A percentile compares a stretch with the other conserved stretches of the same genome.
Conservation (phyloP, 1,140 invertebrate genomes). For the Maconellicoccus hirsutus region DNA sequence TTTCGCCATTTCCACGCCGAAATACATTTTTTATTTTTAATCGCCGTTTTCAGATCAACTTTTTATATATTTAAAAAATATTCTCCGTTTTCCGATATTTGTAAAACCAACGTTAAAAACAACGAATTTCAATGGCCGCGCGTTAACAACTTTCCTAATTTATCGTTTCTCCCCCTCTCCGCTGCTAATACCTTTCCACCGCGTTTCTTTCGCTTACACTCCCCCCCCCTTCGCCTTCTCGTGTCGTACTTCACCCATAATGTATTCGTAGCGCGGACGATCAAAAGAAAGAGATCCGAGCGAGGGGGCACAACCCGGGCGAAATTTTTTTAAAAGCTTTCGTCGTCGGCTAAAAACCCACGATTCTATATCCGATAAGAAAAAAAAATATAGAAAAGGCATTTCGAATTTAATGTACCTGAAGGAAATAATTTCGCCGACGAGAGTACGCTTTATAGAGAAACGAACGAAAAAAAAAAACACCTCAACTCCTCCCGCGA, state of each 20-base stretch:
- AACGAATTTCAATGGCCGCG: background rate
- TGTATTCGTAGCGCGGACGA: background rate
- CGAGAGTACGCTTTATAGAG: background rate
- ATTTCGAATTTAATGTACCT: slow-evolving; percentile 21
- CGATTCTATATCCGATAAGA: slow-evolving; percentile 16
- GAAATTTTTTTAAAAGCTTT: slow-evolving; percentile 22
- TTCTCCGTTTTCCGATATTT: background rate
- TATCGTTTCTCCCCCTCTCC: background rate
- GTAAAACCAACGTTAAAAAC: background rate
- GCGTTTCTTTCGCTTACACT: background rate
- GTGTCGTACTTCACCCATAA: background rate
- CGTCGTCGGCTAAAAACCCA: background rate
- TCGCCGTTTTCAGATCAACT: slow-evolving; percentile 17
- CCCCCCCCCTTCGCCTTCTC: no score
- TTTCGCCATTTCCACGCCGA: background rate
- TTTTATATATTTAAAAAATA: slow-evolving; percentile 17
- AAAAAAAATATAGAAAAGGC: slow-evolving; percentile 13
- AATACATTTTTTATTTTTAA: slow-evolving; percentile 22
- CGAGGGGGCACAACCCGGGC: background rate
- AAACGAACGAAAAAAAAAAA: background rate
- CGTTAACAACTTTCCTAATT: slow-evolving; percentile 19
- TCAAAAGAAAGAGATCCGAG: background rate
- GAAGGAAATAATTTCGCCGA: slow-evolving; percentile 14
- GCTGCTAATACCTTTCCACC: background rate
- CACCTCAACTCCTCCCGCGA: background rate